Base-by-base conservation (phyloP, 2,888 invertebrate genomes). In the Catocala nupta region DNA sequence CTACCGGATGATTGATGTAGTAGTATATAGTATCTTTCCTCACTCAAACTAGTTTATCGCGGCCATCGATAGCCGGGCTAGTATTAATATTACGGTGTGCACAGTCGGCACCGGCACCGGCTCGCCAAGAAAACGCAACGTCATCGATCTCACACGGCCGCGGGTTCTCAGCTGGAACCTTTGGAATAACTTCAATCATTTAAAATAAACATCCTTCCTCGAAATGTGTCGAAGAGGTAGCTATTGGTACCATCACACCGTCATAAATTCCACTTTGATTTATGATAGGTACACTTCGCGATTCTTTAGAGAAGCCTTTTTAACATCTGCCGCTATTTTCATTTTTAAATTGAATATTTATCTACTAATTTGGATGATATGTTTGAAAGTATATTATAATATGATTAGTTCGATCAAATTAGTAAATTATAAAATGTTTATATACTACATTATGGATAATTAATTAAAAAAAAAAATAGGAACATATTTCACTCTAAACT, bases 191-290 rank as follows among this genome's bases (percentile, higher is more conserved):
- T 89, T 86, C 85, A 87, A 89, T 87, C 83, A 84, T 88, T 90
- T 89, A 86, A 92, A 91, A 91, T 91, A 92, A 91, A 92, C 87
- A 92, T 82, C 78, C 82, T 89, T 90, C 86, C 78, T 80, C 77
- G 87, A 89, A 90, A 83, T 83, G 75, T 81, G 75, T 80, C 80
- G 82, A 81, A 85, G 84, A 72, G 68, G 76, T 85, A 84, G 84
- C 87, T 84, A 80, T 84, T 84, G 84, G 77, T 76, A 71, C 82
- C 79, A 85, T 85, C 83, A 80, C 75, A 78, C 74, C 67, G 70
- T 72, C 81, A 85, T 81, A 84, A 87, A 85, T 84, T 78, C 80
- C 81, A 81, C 81, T 83, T 85, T 90, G 89, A 91, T 90, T 89
- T 89, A 90, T 88, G 84, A 85, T 83, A n/a, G n/a, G n/a, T n/a